phyloP scores from a whole-genome alignment of 23 tunicate genomes.

The Halocynthia aurantium region DNA sequence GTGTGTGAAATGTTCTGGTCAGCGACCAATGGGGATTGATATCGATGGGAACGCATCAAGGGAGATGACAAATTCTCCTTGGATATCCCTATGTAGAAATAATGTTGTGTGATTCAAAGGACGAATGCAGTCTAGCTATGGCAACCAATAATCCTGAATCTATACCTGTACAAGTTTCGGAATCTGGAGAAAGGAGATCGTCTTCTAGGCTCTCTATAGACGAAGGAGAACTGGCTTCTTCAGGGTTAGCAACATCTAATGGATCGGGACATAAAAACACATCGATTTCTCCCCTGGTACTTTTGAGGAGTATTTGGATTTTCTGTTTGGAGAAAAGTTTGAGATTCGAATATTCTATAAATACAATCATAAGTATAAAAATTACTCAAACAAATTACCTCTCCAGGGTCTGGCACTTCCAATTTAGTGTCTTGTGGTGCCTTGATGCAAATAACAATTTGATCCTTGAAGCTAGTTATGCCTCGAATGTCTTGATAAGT shows the following conservation, averaged over 20 bases:
- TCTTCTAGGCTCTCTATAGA: background rate
- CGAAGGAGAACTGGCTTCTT: background rate
- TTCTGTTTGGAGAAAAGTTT: slow-evolving; percentile 40
- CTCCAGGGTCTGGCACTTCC: slow-evolving; percentile 92
- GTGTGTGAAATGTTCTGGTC: slow-evolving; percentile 33
- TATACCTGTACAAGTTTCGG: too few species aligned
- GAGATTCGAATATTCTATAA: background rate
- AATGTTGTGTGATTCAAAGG: too few species aligned
- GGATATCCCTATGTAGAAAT: too few species aligned
- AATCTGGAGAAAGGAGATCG: slow-evolving; percentile 26
- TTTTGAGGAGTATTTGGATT: slow-evolving; percentile 89
- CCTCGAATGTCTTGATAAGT: slow-evolving; percentile 83
- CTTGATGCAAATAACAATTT: slow-evolving; percentile 88
- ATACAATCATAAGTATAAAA: too few species aligned
- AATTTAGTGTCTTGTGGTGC: slow-evolving; percentile 98
- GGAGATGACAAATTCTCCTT: too few species aligned
- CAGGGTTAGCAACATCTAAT: background rate
- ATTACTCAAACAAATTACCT: slow-evolving; percentile 19
- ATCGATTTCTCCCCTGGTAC: slow-evolving; percentile 91
- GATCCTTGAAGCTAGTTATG: slow-evolving; percentile 61
- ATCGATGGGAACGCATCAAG: slow-evolving; percentile 1
- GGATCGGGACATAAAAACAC: slow-evolving; percentile 94
- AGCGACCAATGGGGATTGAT: slow-evolving; percentile 27
- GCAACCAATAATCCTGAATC: too few species aligned
- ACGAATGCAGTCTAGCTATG: too few species aligned